These are phyloP conservation scores for Rhodeus uyekii DNA, from an alignment of 2,797 vertebrate genomes.

Conservation along the genomic window DNA sequence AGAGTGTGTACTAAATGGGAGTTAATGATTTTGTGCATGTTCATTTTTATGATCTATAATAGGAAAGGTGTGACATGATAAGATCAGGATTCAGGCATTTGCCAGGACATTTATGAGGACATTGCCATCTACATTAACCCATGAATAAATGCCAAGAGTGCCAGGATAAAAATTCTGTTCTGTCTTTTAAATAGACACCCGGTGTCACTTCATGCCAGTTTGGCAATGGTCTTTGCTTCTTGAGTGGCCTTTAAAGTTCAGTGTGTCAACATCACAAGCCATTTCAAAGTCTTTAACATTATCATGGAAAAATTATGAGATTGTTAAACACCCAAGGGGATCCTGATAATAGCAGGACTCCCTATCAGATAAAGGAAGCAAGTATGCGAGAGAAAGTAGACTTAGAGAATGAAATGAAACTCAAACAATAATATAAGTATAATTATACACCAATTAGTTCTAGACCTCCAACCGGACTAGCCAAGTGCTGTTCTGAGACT, in stretches of 20 bases:
- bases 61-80: conserved; percentile 16
- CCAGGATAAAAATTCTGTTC: conserved; percentile 40
- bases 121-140: conserved; percentile 42
- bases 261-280: conserved; percentile 44
- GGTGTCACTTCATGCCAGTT: conserved; percentile 34
- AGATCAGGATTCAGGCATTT: conserved; percentile 34
- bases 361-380: background rate
- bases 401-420: background rate
- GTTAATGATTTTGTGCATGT: conserved; percentile 17
- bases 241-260: conserved; percentile 57
- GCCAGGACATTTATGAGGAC: conserved; percentile 36
- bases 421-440: background rate
- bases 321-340: conserved; percentile 34
- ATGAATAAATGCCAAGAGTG: conserved; percentile 47
- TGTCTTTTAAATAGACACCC: conserved; percentile 19
- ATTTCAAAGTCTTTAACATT: conserved; percentile 48
- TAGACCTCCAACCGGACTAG: background rate
- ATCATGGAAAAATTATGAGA: conserved; percentile 38
- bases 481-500: background rate
- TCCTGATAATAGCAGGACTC: conserved; percentile 22
- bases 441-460: background rate
- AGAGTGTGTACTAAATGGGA: background rate
- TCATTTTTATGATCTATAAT: conserved; percentile 30
- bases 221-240: conserved; percentile 48
- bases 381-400: background rate